phyloP scores from a whole-genome alignment of 2,797 vertebrate genomes.

The Megalops cyprinoides region DNA sequence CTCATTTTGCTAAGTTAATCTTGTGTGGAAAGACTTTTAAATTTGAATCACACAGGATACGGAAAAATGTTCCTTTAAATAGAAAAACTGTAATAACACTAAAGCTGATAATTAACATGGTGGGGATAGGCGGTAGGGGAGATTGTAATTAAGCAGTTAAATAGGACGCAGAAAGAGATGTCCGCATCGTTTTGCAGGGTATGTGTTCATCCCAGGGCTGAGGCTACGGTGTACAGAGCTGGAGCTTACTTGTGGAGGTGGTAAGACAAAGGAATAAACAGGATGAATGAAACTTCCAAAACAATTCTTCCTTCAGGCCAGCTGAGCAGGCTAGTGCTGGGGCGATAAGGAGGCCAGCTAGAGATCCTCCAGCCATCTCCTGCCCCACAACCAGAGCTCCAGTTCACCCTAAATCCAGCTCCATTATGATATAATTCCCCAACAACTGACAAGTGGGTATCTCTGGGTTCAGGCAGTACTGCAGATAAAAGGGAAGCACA shows the following conservation, averaged over 20 bases:
- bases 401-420: neutral
- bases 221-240: neutral
- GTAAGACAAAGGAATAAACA: neutral
- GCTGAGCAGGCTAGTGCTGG: neutral
- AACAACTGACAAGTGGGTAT: too few relatives aligned
- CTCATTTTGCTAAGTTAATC: neutral
- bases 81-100: neutral
- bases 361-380: neutral
- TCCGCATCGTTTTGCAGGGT: neutral
- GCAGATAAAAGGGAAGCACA: too few relatives aligned
- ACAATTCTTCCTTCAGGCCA: neutral
- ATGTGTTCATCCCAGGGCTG: neutral
- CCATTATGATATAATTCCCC: too few relatives aligned
- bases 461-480: too few relatives aligned
- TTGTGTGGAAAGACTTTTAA: neutral
- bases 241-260: neutral
- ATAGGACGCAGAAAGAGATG: neutral
- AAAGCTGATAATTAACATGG: constrained; percentile 1
- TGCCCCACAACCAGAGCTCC: neutral
- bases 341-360: neutral
- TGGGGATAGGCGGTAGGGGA: neutral
- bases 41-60: neutral
- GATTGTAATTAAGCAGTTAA: neutral
- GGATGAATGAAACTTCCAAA: neutral
- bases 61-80: neutral